Evolutionary conservation across 2,888 invertebrate genomes (phyloP).

Genomic region (Adineta ricciae): DNA sequence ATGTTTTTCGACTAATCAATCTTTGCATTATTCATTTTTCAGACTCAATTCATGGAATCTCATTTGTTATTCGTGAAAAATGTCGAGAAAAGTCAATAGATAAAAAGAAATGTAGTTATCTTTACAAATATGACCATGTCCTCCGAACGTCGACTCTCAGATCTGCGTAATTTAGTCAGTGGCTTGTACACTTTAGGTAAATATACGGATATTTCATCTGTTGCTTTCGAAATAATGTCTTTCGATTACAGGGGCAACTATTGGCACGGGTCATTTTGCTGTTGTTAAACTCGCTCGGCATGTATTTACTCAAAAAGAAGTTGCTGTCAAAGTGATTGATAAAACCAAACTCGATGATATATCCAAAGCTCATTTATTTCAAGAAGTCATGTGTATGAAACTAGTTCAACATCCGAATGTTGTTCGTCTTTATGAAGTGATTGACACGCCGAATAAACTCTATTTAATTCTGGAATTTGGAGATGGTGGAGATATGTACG

Average conservation of each 20-base stretch:
- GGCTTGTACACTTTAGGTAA: constrained; percentile 1
- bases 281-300: constrained; percentile 93
- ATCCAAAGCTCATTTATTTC: constrained; percentile 74
- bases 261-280: constrained; percentile 95
- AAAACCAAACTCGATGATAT: constrained; percentile 92
- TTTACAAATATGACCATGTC: not conserved
- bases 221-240: too few species aligned
- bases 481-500: constrained; percentile 94
- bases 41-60: not conserved
- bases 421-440: constrained; percentile 92
- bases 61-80: not conserved
- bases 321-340: constrained; percentile 92
- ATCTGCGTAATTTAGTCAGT: constrained; percentile 1
- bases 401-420: constrained; percentile 97
- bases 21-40: not conserved
- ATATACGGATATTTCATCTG: too few species aligned
- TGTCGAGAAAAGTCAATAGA: not conserved
- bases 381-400: constrained; percentile 86
- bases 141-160: not conserved
- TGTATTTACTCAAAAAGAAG: constrained; percentile 96
- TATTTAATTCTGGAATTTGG: constrained; percentile 84
- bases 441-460: constrained; percentile 90
- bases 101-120: not conserved
- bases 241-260: constrained; percentile 69
- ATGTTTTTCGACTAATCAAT: not conserved